Evolutionary conservation across 2,113 vertebrate genomes (phyloP), one percentile per base, ranked within the genome.

Genomic region (Pelvicachromis taeniatus): DNA sequence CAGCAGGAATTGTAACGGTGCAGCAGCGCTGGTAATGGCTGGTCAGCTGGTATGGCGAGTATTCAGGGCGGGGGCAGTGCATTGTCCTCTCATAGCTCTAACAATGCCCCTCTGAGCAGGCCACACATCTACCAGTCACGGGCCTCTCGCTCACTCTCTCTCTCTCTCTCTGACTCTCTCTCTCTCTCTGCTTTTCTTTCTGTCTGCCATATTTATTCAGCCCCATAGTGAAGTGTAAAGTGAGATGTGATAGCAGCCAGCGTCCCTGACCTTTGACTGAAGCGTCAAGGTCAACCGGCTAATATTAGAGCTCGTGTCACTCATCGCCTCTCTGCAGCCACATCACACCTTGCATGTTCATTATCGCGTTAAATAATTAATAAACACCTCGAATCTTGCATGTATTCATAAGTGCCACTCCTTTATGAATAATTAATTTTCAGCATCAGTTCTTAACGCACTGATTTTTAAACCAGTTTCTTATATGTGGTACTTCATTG

Each of bases 41-140:
- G 94, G 93, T 94, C 95, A 95, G 94, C 95, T 94, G 95, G 95
- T 95, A 95, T 95, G 94, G 94, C 90, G 94, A 93, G 92, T 92
- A 95, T 95, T 95, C 92, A 89, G 92, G 91, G 94, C 80, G 92
- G 95, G 93, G 95, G 95, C 89, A 90, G 87, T 82, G 93, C 92
- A 95, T 95, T 95, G 95, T 95, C 94, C 92, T 94, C 95, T 95
- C 94, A 95, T 94, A 68, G 89, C 89, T 92, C 83, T 89, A 95
- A 94, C 95, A 95, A 95, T 94, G 93, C 83, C 93, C 93, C 91
- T 93, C 92, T 94, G 92, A 95, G 90, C 90, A 92, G 89, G 85
- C 88, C 88, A 93, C 93, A 90, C 86, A 93, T 91, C 94, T 92
- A 94, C 94, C 93, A 94, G 94, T 93, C 92, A 94, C 94, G 85